phyloP scores from a whole-genome alignment of 1,140 invertebrate species.

The Leptinotarsa undecemlineata region DNA sequence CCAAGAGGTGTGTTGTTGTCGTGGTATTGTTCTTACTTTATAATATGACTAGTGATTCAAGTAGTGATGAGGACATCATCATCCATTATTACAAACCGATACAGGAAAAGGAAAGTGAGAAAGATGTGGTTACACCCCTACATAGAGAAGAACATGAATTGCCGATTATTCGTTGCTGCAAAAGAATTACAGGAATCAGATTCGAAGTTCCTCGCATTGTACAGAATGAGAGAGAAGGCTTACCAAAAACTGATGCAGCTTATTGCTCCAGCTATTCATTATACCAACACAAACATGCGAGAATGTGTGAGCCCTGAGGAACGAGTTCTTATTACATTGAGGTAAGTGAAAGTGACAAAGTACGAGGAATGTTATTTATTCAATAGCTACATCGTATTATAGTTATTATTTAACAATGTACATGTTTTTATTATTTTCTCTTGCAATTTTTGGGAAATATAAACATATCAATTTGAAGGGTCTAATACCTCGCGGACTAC shows the following conservation, averaged over 20 bases:
- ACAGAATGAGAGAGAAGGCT: background rate
- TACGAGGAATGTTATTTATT: no score
- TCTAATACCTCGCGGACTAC: no score
- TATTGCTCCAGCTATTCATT: conserved; percentile 18
- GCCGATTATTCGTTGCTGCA: conserved; percentile 12
- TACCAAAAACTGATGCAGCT: background rate
- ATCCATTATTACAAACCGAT: conserved; percentile 21
- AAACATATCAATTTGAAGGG: no score
- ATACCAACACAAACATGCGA: conserved; percentile 15
- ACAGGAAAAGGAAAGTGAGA: conserved; percentile 6
- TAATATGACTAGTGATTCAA: conserved; percentile 19
- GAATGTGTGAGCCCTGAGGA: conserved; percentile 14
- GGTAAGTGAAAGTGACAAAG: conserved; percentile 12
- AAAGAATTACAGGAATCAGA: conserved; percentile 16
- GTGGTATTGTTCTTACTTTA: background rate
- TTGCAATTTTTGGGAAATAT: no score
- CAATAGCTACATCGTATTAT: no score
- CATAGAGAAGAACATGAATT: conserved; percentile 18
- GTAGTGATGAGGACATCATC: conserved; percentile 19
- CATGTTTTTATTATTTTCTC: no score
- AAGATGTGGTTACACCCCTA: conserved; percentile 21
- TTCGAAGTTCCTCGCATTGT: conserved; percentile 34
- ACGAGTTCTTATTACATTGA: conserved; percentile 25
- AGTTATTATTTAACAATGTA: no score
- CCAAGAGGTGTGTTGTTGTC: no score